Percentiles rank a stretch among this genome's conserved stretches.
These are phyloP conservation scores for Sericinus montela DNA, from an alignment of 2,888 invertebrate genomes.

Conservation along the genomic window DNA sequence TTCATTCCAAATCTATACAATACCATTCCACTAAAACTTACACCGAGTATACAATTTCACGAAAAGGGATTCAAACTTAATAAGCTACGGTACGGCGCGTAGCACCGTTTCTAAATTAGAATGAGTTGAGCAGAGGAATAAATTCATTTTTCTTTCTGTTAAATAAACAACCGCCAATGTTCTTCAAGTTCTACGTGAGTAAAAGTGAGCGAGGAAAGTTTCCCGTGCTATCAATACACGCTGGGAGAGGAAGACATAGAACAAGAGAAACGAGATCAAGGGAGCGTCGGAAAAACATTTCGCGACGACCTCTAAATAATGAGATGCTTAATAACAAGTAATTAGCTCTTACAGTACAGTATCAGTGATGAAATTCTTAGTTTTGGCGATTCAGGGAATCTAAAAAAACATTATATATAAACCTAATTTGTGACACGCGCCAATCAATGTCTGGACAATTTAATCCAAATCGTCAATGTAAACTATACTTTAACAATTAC, in stretches of 20 bases:
- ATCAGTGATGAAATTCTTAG: neutral
- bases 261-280: neutral
- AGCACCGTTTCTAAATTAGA: conserved; percentile 21
- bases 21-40: neutral
- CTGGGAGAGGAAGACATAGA: neutral
- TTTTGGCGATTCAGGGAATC: neutral
- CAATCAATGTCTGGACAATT: neutral
- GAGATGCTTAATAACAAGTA: too few relatives aligned
- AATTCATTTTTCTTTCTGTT: neutral
- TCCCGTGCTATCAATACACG: neutral
- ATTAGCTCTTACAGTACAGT: neutral
- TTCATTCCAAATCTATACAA: neutral
- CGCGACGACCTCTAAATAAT: too few relatives aligned
- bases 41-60: neutral
- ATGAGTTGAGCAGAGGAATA: conserved; percentile 2
- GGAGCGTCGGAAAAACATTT: neutral
- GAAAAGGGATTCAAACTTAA: neutral
- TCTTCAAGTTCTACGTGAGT: conserved; percentile 9
- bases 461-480: neutral
- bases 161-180: neutral
- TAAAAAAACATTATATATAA: neutral
- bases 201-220: conserved; percentile 24
- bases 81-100: neutral
- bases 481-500: neutral
- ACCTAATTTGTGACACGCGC: neutral